Percentiles rank a stretch among this genome's conserved stretches.
These are phyloP conservation scores for Bradypus variegatus DNA, from an alignment of 2,797 vertebrate species.

Conservation along the genomic window DNA sequence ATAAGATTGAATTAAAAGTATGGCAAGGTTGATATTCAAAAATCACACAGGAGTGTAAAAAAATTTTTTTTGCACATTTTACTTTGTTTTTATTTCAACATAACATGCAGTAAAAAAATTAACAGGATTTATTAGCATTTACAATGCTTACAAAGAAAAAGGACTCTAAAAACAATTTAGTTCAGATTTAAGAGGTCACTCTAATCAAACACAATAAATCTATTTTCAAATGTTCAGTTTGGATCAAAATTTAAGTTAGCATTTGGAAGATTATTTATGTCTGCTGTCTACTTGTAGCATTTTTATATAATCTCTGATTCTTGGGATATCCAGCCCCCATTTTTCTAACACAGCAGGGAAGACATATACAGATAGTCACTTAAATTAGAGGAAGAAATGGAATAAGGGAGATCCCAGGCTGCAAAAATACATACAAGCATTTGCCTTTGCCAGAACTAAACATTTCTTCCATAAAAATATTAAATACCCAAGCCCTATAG, in stretches of 20 bases:
- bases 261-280: slow-evolving; percentile 54
- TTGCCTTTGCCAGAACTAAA: too few species aligned
- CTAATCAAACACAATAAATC: slow-evolving; percentile 61
- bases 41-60: too few species aligned
- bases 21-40: too few species aligned
- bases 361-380: slow-evolving; percentile 70
- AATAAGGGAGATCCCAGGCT: too few species aligned
- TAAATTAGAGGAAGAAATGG: too few species aligned
- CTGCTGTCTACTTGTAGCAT: slow-evolving; percentile 44
- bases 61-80: slow-evolving; percentile 52
- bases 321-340: slow-evolving; percentile 41
- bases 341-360: slow-evolving; percentile 75
- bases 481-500: too few species aligned
- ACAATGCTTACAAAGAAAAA: slow-evolving; percentile 68
- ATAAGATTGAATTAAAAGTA: too few species aligned
- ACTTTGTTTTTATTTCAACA: slow-evolving; percentile 70
- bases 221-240: slow-evolving; percentile 57
- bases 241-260: slow-evolving; percentile 57
- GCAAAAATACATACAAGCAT: too few species aligned
- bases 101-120: slow-evolving; percentile 61
- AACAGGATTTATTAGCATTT: slow-evolving; percentile 66
- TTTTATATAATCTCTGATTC: slow-evolving; percentile 68
- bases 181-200: not conserved
- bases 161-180: not conserved
- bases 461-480: too few species aligned